These are phyloP conservation scores for Epizoanthus scotinus DNA, from an alignment of 92 coral and sea anemone species.

Conservation along the genomic window DNA sequence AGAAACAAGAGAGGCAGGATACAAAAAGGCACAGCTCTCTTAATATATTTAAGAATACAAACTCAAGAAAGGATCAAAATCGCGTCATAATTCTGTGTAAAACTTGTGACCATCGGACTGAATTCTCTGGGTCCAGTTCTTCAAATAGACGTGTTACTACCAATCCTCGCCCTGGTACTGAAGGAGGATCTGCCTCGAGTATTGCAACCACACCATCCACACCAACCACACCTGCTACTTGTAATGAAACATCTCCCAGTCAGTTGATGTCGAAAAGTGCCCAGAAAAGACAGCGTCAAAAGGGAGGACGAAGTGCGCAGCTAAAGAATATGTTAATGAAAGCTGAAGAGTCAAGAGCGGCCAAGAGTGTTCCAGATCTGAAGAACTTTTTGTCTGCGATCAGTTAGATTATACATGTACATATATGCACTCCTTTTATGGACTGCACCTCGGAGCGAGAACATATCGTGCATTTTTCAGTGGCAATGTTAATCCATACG, in stretches of 20 bases:
- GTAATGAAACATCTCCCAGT: not conserved
- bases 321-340: constrained; percentile 7
- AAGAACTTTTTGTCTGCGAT: constrained; percentile 31
- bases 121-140: not conserved
- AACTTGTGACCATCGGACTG: constrained; percentile 14
- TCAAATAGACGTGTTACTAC: not conserved
- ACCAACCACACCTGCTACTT: not conserved
- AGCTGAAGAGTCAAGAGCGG: constrained; percentile 2
- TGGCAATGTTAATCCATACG: too few species aligned
- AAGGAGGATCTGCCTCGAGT: not conserved
- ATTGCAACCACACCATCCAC: too few species aligned
- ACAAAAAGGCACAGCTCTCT: not conserved
- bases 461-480: too few species aligned
- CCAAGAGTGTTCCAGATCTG: constrained; percentile 8
- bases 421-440: too few species aligned
- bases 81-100: constrained; percentile 15
- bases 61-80: constrained; percentile 8
- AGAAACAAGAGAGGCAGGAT: not conserved
- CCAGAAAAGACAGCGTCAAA: constrained; percentile 14
- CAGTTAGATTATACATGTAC: not conserved
- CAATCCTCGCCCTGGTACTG: not conserved
- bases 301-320: constrained; percentile 8
- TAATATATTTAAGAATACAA: not conserved
- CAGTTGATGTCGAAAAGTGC: constrained; percentile 13
- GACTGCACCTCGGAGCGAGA: too few species aligned